Evolutionary conservation across 2,888 invertebrate genomes (phyloP).

Genomic region (Gibbula magus): DNA sequence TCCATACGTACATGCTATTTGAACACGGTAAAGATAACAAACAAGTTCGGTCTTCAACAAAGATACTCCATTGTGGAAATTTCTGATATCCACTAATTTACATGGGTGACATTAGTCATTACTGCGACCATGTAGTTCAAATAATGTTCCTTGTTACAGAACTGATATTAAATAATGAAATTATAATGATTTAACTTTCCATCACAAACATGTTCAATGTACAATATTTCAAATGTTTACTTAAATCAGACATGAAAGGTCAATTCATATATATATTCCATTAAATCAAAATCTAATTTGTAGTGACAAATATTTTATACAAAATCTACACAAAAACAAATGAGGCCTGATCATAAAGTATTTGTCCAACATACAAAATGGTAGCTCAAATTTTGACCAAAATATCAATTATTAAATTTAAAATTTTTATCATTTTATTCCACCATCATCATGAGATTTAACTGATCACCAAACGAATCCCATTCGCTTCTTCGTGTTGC

Average conservation of each 20-base stretch:
- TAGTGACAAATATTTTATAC: background rate
- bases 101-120: background rate
- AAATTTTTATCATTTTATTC: too few relatives aligned
- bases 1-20: background rate
- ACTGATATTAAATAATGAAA: too few relatives aligned
- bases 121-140: background rate
- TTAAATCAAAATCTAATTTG: background rate
- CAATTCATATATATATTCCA: background rate
- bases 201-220: background rate
- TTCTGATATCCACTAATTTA: background rate
- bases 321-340: background rate
- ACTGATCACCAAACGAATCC: conserved; percentile 72
- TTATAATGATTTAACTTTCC: background rate
- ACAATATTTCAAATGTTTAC: background rate
- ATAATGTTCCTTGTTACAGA: background rate
- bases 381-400: too few relatives aligned
- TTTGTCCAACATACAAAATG: too few relatives aligned
- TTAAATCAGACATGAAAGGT: background rate
- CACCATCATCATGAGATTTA: too few relatives aligned
- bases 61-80: background rate
- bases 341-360: too few relatives aligned
- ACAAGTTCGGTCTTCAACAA: background rate
- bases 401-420: too few relatives aligned
- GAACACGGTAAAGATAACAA: background rate
- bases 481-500: conserved; percentile 67